phyloP scores from a whole-genome alignment of 2,113 vertebrate species.

The Cyanoliseus patagonus region DNA sequence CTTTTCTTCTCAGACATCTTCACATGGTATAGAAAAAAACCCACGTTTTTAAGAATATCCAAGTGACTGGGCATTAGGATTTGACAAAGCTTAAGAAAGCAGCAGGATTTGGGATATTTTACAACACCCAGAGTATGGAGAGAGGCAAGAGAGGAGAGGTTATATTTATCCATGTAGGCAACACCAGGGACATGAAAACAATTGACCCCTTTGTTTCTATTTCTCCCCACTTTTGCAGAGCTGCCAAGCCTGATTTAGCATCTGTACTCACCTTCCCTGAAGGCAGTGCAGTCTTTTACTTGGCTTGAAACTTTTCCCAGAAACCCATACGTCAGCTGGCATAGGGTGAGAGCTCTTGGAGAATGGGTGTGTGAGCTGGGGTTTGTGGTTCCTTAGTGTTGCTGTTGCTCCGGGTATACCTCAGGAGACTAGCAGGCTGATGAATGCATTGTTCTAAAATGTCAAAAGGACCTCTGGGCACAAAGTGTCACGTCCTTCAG shows the following conservation, averaged over 20 bases:
- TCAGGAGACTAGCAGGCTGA: constrained; percentile 16
- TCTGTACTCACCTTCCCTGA: constrained; percentile 38
- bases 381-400: not conserved
- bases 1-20: not conserved
- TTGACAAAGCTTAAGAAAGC: not conserved
- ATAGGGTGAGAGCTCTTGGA: not conserved
- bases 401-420: not conserved
- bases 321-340: not conserved
- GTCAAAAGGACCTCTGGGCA: constrained; percentile 47
- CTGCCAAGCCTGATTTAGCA: constrained; percentile 57
- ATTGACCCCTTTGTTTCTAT: constrained; percentile 62
- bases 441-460: constrained; percentile 56
- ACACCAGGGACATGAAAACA: constrained; percentile 35
- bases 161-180: constrained; percentile 44
- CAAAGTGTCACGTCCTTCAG: not conserved
- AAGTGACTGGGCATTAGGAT: not conserved
- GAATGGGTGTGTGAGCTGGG: not conserved
- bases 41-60: not conserved
- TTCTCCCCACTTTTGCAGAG: constrained; percentile 44
- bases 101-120: not conserved
- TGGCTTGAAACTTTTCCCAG: constrained; percentile 36
- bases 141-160: not conserved
- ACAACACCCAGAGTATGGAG: not conserved
- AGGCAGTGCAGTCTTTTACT: constrained; percentile 3
- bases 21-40: constrained; percentile 5